A percentile compares a stretch with the other conserved stretches of the same genome.
phyloP scores from a whole-genome alignment of 2,113 vertebrate species.

The Rattus norvegicus region GRCr8 NC_086019.1:166455501-166456000 shows the following conservation, averaged over 20 bases:
- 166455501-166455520: conserved; percentile 61
- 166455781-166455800: conserved; percentile 96
- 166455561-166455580: conserved; percentile 73
- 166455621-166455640: conserved; percentile 79
- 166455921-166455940: too few species aligned
- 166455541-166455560: conserved; percentile 71
- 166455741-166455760: conserved; percentile 94
- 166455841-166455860: conserved; percentile 94
- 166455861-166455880: too few species aligned
- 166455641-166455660: conserved; percentile 64
- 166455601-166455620: conserved; percentile 18
- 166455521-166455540: conserved; percentile 40
- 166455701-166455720: conserved; percentile 72
- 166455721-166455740: conserved; percentile 92
- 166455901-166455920: too few species aligned
- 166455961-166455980: too few species aligned
- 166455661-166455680: conserved; percentile 18
- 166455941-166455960: too few species aligned
- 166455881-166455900: too few species aligned
- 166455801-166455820: conserved; percentile 93
- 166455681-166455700: neutral
- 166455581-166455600: conserved; percentile 58
- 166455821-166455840: conserved; percentile 95
- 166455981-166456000: too few species aligned
- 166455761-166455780: conserved; percentile 94